Evolutionary conservation across 2,113 vertebrate genomes (phyloP), one percentile per base, ranked within the genome.

Genomic region (Hystrix cristata): DNA sequence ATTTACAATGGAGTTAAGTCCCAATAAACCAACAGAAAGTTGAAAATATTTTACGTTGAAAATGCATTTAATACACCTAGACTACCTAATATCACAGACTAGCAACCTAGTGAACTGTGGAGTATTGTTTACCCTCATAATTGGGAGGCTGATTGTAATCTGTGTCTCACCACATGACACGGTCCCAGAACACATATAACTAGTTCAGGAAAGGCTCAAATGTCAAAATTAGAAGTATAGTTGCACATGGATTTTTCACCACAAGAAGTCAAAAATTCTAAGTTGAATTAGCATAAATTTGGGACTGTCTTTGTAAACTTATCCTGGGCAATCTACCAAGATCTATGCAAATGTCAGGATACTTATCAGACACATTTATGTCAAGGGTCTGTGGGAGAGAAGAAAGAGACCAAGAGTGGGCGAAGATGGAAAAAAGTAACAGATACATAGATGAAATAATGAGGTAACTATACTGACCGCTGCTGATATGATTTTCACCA

Each of bases 401-500:
- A 7, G 34, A 51, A 71, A 16, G 48, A 43, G 31, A 53, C 4
- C 69, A 21, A 69, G 15, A 43, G 10, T 53, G 62, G 9, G 8
- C 60, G n/a, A 82, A 11, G 1, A 7, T 9, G 16, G 27, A n/a
- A 62, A 3, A 81, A 74, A 29, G 11, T 65, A 38, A 34, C 53
- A 46, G 65, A 55, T 79, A 62, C 31, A 83, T 59, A 48, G 76
- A 65, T 62, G 38, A 81, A 64, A 48, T 3, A 72, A 89, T 38
- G 38, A 38, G 38, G 38, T 38, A 38, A 38, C 9, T 18, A 27
- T 27, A 82, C 14, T 65, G n/a, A 31, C 15, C 3, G 27, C 0
- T 5, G 14, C 57, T 57, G 46, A 64, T 0, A 29, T 1, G 5
- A 31, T 2, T 11, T 9, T 25, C 21, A 29, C 4, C 34, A 10